Percentiles rank a stretch among this genome's conserved stretches.
Conservation (phyloP, 2,797 vertebrate species). For the Neosilurus mollespiculum region DNA sequence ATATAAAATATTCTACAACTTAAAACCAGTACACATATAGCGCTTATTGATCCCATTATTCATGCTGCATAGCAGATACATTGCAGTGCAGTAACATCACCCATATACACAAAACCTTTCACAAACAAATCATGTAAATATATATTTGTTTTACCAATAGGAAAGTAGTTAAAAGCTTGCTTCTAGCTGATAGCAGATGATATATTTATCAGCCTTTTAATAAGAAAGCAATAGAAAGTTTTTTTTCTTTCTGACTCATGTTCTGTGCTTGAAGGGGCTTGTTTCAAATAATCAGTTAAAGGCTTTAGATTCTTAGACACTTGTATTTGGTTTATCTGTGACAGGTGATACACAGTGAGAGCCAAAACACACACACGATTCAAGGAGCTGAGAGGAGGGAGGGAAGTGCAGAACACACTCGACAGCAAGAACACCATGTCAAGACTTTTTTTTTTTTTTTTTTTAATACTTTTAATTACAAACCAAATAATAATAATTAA, state of each 20-base stretch:
- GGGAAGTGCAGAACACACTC: not conserved
- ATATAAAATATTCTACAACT: too few species aligned
- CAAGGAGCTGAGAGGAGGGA: not conserved
- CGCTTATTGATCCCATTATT: too few species aligned
- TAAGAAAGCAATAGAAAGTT: not conserved
- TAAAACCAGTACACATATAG: too few species aligned
- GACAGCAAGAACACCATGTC: not conserved
- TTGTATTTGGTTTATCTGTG: conserved; percentile 2
- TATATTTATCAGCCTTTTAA: not conserved
- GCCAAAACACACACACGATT: not conserved
- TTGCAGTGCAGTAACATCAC: too few species aligned
- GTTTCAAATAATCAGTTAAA: not conserved
- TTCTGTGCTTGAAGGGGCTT: not conserved
- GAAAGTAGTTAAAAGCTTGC: not conserved
- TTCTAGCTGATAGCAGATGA: not conserved
- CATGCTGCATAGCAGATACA: too few species aligned
- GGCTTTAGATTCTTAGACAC: not conserved
- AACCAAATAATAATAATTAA: conserved; percentile 41
- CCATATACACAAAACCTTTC: not conserved
- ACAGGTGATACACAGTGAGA: not conserved
- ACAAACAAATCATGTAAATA: not conserved
- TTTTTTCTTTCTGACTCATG: not conserved
- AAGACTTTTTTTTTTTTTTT: not conserved
- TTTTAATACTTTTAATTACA: conserved; percentile 55
- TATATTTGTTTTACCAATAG: not conserved